phyloP scores from a whole-genome alignment of 2,113 vertebrate genomes.

The Carollia perspicillata region DNA sequence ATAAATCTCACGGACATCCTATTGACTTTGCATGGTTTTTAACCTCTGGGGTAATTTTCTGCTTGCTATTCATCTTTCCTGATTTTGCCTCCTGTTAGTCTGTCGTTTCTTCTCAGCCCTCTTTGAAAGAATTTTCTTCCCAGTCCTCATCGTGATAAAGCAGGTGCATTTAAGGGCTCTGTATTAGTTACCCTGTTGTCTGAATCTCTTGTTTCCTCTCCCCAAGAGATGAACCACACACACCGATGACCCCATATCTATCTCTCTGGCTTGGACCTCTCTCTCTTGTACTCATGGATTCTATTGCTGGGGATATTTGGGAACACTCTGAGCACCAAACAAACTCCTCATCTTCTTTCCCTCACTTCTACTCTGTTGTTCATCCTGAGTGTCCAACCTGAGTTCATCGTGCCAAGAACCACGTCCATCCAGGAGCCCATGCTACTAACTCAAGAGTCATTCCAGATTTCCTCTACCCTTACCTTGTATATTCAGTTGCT shows the following conservation, averaged over 20 bases:
- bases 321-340: background rate
- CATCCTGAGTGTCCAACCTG: background rate
- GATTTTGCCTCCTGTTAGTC: background rate
- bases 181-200: background rate
- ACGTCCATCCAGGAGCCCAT: background rate
- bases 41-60: background rate
- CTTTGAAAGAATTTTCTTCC: background rate
- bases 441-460: background rate
- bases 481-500: background rate
- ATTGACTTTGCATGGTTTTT: background rate
- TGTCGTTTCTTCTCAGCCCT: background rate
- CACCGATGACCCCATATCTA: background rate
- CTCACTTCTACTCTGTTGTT: background rate
- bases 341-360: background rate
- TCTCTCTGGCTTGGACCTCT: background rate
- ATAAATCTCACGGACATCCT: background rate
- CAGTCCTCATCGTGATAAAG: background rate
- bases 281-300: background rate
- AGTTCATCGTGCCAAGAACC: background rate
- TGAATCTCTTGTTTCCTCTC: background rate
- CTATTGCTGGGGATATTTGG: background rate
- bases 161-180: background rate
- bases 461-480: background rate
- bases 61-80: background rate
- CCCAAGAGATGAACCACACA: background rate